Evolutionary conservation across 2,888 invertebrate genomes (phyloP), one percentile per base, ranked within the genome.

Genomic region (Stenoptilia bipunctidactyla): DNA sequence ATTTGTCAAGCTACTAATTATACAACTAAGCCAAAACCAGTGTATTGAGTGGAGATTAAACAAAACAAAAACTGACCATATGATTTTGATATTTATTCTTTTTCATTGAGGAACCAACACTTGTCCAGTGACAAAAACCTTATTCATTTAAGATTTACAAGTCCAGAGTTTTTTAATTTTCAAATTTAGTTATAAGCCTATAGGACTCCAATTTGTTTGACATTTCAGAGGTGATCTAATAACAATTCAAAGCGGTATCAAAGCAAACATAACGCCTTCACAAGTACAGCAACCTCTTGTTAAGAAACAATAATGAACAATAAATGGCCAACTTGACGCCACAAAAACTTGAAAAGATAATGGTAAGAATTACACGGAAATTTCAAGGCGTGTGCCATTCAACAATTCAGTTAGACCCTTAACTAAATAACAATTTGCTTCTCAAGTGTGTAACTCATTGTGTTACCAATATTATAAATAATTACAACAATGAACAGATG

Each of bases 391-490:
- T 69, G 69, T 63, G 58, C 70, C 52, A 65, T 80, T 79, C 54
- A 55, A 52, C 46, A 47, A 37, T 42, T 47, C 45, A 58, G 48
- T 66, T 60, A 20, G 20, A 20, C 20, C 20, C 20, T 8, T 20
- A 65, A 73, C 71, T 74, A 70, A 75, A 75, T 71, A 61, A 80
- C 75, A 77, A 82, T 82, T 83, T 77, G 79, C 70, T 66, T 67
- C 57, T 79, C 61, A 62, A 75, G 70, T 71, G 59, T 67, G 61
- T 56, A 49, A 36, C 41, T 47, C 57, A 64, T 79, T 80, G 77
- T 68, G 20, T 72, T 65, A 56, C 47, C 43, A 48, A 57, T 62
- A 66, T 73, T 71, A 72, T 69, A 75, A 77, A 76, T 76, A 76
- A 69, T 71, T 63, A 66, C 55, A 53, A 77, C 74, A 79, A 82